A percentile compares a stretch with the other conserved stretches of the same genome.
These are phyloP conservation scores for Siphlonurus alternatus DNA, from an alignment of 2,888 invertebrate genomes.

Conservation along the genomic window DNA sequence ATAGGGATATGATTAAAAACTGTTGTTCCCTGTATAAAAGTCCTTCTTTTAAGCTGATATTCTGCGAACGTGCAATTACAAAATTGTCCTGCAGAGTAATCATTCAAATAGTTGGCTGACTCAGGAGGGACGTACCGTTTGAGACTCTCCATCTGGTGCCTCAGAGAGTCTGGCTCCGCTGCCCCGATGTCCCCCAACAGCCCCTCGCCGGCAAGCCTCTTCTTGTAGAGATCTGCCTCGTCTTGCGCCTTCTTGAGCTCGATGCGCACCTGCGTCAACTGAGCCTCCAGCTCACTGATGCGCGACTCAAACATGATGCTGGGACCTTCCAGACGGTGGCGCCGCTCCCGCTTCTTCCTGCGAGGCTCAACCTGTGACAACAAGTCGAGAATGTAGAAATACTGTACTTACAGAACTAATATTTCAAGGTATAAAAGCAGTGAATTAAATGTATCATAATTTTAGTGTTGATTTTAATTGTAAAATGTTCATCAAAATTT, in stretches of 20 bases:
- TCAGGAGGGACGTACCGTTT: conserved; percentile 48
- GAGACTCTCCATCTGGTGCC: conserved; percentile 50
- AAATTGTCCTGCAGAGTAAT: too few species aligned
- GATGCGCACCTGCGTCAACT: conserved; percentile 58
- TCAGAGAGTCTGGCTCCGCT: conserved; percentile 41
- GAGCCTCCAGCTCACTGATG: conserved; percentile 70
- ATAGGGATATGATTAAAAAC: too few species aligned
- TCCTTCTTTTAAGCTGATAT: too few species aligned
- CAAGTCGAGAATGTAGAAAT: too few species aligned
- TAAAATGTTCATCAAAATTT: too few species aligned
- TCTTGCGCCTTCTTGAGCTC: conserved; percentile 56
- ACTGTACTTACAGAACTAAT: too few species aligned
- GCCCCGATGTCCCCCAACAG: conserved; percentile 14
- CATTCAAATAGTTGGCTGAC: too few species aligned
- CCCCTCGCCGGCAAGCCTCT: conserved; percentile 17
- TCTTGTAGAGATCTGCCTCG: conserved; percentile 37
- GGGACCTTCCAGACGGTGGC: conserved; percentile 44
- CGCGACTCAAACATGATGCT: conserved; percentile 69
- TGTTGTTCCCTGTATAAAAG: too few species aligned
- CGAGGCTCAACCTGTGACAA: background rate
- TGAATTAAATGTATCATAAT: too few species aligned
- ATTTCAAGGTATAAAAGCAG: too few species aligned
- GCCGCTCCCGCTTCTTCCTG: conserved; percentile 18
- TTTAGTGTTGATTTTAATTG: too few species aligned
- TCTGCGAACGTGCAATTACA: too few species aligned